Conservation (phyloP, 2,888 invertebrate species). For the Lepidochrysops patricia region DNA sequence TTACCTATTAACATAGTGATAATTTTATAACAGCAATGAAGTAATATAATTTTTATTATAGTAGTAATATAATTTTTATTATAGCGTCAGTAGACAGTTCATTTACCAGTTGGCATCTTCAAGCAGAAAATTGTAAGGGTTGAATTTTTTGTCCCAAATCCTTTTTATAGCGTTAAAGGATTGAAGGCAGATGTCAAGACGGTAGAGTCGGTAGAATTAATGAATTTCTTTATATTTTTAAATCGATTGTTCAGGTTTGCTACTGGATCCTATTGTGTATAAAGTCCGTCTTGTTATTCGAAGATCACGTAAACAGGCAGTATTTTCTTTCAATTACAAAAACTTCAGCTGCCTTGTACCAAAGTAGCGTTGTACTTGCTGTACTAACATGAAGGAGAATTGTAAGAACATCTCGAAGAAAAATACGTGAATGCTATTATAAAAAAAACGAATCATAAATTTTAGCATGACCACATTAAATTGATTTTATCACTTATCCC, state of each 20-base stretch:
- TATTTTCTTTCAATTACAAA: neutral
- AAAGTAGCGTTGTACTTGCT: too few relatives aligned
- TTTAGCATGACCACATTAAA: too few relatives aligned
- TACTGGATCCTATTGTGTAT: slow-evolving; percentile 37
- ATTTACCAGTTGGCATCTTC: slow-evolving; percentile 11
- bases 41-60: too few relatives aligned
- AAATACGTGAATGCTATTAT: too few relatives aligned
- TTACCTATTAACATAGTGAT: too few relatives aligned
- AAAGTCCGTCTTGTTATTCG: slow-evolving; percentile 24
- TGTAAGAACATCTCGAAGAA: too few relatives aligned
- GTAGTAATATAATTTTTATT: too few relatives aligned
- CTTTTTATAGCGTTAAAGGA: slow-evolving; percentile 38
- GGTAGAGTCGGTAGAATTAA: slow-evolving; percentile 39
- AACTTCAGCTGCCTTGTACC: neutral
- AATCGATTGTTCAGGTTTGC: slow-evolving; percentile 28
- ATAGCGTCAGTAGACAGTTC: neutral
- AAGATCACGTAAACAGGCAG: slow-evolving; percentile 25
- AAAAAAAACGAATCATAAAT: too few relatives aligned
- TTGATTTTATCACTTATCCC: too few relatives aligned
- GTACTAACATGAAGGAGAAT: too few relatives aligned
- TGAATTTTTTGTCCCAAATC: slow-evolving; percentile 29
- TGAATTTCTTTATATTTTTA: slow-evolving; percentile 31
- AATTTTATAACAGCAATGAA: too few relatives aligned
- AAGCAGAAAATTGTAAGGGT: slow-evolving; percentile 32
- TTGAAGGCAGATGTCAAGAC: slow-evolving; percentile 54